Percentiles rank a stretch among this genome's conserved stretches.
phyloP scores from a whole-genome alignment of 1,140 invertebrate genomes.

The Eulimnadia texana region DNA sequence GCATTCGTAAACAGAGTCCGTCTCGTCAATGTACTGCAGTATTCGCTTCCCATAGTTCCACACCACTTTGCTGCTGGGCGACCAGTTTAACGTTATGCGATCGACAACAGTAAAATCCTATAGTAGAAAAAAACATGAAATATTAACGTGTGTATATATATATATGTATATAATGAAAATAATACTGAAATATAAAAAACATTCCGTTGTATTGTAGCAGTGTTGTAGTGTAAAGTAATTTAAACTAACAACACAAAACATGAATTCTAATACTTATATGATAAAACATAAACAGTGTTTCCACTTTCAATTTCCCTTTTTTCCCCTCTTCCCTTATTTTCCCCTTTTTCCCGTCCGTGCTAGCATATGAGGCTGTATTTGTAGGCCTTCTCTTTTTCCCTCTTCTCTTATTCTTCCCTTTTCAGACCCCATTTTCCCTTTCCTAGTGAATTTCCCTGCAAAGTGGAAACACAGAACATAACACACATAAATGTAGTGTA shows the following conservation, averaged over 20 bases:
- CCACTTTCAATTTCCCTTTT: too few species aligned
- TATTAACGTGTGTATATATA: not conserved
- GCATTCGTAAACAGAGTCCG: constrained; percentile 32
- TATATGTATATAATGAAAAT: constrained; percentile 29
- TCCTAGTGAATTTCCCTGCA: too few species aligned
- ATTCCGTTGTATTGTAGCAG: not conserved
- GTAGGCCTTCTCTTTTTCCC: too few species aligned
- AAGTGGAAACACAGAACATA: too few species aligned
- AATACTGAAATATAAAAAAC: not conserved
- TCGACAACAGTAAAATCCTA: constrained; percentile 61
- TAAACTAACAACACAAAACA: not conserved
- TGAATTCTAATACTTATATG: not conserved
- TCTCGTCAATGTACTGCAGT: constrained; percentile 39
- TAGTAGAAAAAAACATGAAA: constrained; percentile 25
- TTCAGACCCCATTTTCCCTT: too few species aligned
- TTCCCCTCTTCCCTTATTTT: too few species aligned
- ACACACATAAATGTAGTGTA: too few species aligned
- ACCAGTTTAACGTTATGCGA: constrained; percentile 66
- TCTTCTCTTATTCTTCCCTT: too few species aligned
- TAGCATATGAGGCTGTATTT: too few species aligned
- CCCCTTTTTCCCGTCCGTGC: too few species aligned
- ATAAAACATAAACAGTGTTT: not conserved
- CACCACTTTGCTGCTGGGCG: constrained; percentile 46
- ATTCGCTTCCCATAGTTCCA: constrained; percentile 58
- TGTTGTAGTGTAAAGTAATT: not conserved